Evolutionary conservation across 2,113 vertebrate species (phyloP).

Genomic region (Physeter macrocephalus): DNA sequence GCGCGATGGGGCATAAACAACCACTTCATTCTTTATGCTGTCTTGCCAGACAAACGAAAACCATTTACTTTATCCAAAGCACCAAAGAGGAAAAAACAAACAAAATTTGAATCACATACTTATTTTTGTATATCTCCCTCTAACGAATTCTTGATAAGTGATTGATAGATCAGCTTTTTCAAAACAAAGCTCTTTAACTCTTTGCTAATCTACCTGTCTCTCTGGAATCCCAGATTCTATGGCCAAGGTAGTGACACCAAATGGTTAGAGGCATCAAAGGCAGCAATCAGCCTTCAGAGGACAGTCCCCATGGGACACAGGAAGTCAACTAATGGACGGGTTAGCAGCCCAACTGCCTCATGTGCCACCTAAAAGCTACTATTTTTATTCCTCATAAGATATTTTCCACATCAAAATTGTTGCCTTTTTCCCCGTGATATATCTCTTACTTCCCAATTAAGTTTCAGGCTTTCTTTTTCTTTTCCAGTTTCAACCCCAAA

Average conservation of each 20-base stretch:
- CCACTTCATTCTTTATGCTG: neutral
- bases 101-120: neutral
- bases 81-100: neutral
- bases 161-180: neutral
- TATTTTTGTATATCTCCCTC: neutral
- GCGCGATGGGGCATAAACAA: neutral
- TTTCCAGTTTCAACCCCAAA: slow-evolving; percentile 54
- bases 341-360: neutral
- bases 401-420: slow-evolving; percentile 44
- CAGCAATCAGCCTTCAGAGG: neutral
- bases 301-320: neutral
- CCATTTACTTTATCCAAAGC: neutral
- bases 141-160: neutral
- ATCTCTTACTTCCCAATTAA: slow-evolving; percentile 35
- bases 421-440: neutral
- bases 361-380: neutral
- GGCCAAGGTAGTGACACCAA: neutral
- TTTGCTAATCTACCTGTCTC: neutral
- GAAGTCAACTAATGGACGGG: slow-evolving; percentile 29
- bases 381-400: slow-evolving; percentile 48
- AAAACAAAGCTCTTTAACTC: neutral
- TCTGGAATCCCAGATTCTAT: neutral
- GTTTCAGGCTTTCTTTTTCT: slow-evolving; percentile 29
- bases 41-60: neutral
- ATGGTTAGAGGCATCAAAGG: neutral